phyloP scores from a whole-genome alignment of 2,113 vertebrate genomes.

The Microcebus jonahi region DNA sequence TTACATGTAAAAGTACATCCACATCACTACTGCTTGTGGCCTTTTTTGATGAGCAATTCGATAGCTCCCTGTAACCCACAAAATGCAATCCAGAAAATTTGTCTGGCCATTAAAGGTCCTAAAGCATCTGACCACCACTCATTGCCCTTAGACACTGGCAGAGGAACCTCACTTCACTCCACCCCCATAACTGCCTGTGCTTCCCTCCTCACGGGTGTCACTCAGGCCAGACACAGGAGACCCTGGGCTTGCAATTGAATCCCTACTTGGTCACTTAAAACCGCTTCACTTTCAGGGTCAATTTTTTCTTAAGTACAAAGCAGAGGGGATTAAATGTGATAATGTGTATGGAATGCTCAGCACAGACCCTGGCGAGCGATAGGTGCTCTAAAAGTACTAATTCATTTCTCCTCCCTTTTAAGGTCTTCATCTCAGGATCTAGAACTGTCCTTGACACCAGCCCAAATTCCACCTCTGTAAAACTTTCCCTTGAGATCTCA shows the following conservation, averaged over 20 bases:
- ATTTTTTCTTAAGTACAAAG: background rate
- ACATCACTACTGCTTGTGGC: background rate
- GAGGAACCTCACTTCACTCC: background rate
- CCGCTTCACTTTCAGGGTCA: background rate
- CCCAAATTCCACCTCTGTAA: background rate
- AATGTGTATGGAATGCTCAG: background rate
- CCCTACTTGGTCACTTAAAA: background rate
- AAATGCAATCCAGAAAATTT: background rate
- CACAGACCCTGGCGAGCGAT: background rate
- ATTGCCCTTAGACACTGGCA: background rate
- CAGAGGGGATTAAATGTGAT: background rate
- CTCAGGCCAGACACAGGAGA: background rate
- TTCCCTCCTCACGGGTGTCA: background rate
- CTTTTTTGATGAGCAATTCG: background rate
- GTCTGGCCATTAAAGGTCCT: background rate
- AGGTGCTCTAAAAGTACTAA: background rate
- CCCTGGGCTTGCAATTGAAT: background rate
- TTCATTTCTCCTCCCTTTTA: background rate
- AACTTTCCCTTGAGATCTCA: background rate
- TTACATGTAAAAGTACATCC: constrained; percentile 31
- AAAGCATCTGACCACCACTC: background rate
- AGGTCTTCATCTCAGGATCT: background rate
- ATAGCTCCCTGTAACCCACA: background rate
- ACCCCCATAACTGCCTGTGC: background rate
- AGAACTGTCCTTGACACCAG: background rate